Percentiles rank a stretch among this genome's conserved stretches.
These are phyloP conservation scores for Pseudococcus longispinus DNA, from an alignment of 2,888 invertebrate genomes.

Conservation along the genomic window DNA sequence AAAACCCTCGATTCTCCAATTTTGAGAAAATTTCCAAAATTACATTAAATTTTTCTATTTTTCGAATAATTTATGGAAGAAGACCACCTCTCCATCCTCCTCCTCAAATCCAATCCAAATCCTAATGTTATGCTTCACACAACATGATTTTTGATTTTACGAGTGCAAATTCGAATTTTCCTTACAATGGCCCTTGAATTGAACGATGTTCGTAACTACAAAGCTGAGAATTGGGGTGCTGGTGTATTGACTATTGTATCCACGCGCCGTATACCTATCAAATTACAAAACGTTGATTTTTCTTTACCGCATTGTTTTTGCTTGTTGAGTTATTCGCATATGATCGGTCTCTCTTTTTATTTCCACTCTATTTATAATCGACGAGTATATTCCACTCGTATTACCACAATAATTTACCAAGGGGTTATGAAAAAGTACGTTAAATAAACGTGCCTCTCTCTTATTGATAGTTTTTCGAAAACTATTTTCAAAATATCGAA, in stretches of 20 bases:
- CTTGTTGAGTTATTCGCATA: background rate
- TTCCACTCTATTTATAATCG: background rate
- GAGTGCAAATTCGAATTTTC: background rate
- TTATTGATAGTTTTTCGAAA: background rate
- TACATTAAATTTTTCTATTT: too few species aligned
- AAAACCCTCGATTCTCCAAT: too few species aligned
- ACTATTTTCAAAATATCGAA: background rate
- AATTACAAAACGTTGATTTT: constrained; percentile 4
- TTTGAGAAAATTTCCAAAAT: too few species aligned
- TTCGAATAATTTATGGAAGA: too few species aligned
- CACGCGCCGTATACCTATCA: background rate
- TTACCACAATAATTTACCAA: background rate
- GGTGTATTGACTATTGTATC: background rate
- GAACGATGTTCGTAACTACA: background rate
- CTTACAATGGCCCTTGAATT: background rate
- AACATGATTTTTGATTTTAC: background rate
- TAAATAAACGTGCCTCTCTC: background rate
- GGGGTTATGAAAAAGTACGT: background rate
- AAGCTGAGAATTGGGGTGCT: background rate
- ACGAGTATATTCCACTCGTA: background rate
- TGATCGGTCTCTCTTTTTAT: background rate
- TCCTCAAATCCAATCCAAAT: background rate
- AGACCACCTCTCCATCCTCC: too few species aligned
- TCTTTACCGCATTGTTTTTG: background rate
- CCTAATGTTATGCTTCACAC: background rate